Conservation (phyloP, 2,797 vertebrate species). For the Sternotherus odoratus region DNA sequence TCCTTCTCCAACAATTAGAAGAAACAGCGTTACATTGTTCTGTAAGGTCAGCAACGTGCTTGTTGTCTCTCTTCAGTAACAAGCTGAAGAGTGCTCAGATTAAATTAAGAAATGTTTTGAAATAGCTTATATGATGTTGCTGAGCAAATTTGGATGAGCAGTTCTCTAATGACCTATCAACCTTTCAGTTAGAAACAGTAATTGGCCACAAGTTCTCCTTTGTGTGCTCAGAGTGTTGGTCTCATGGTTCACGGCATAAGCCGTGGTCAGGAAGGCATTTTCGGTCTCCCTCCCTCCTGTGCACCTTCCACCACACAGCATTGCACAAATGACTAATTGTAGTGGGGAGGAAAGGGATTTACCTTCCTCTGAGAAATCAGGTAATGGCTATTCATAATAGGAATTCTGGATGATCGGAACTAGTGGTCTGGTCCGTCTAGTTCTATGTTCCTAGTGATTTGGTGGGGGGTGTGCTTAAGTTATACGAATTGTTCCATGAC, state of each 20-base stretch:
- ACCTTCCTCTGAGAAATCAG: slow-evolving; percentile 42
- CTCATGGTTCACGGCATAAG: background rate
- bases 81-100: background rate
- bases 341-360: slow-evolving; percentile 46
- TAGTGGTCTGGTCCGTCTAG: background rate
- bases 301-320: slow-evolving; percentile 8
- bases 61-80: slow-evolving; percentile 13
- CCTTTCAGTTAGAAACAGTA: background rate
- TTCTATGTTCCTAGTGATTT: background rate
- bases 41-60: background rate
- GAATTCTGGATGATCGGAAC: slow-evolving; percentile 8
- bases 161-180: background rate
- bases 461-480: slow-evolving; percentile 8
- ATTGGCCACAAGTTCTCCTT: background rate
- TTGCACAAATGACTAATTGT: slow-evolving; percentile 33
- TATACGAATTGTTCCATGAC: background rate
- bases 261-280: slow-evolving; percentile 39
- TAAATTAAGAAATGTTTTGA: background rate
- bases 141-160: background rate
- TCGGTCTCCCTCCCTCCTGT: slow-evolving; percentile 37
- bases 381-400: background rate
- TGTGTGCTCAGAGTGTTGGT: slow-evolving; percentile 1
- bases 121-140: background rate
- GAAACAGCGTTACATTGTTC: slow-evolving; percentile 20
- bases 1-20: slow-evolving; percentile 27